Percentiles rank a stretch among this genome's conserved stretches.
phyloP scores from a whole-genome alignment of 2,113 vertebrate species.

The Oenanthe oenanthe region DNA sequence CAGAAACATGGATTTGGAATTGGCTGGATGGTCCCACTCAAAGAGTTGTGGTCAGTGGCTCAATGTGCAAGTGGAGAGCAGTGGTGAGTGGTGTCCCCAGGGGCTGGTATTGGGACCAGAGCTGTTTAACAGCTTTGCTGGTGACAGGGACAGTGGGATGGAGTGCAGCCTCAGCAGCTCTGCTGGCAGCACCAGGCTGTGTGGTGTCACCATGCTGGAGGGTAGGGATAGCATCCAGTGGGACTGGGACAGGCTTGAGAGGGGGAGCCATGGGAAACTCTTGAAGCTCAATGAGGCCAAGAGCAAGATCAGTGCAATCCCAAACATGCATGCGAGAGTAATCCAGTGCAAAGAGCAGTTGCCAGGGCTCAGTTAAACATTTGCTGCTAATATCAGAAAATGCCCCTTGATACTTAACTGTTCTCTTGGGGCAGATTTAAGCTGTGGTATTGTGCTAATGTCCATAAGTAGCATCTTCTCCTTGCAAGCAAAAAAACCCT shows the following conservation, averaged over 20 bases:
- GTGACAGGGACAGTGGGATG: background rate
- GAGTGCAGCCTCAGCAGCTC: background rate
- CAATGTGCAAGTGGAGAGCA: no score
- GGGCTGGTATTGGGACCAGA: accelerated
- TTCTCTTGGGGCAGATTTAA: conserved; percentile 46
- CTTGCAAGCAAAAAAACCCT: background rate
- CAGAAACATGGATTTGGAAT: background rate
- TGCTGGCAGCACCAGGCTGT: background rate
- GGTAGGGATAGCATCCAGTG: background rate
- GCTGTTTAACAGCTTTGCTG: background rate
- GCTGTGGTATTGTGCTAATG: background rate
- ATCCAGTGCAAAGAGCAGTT: background rate
- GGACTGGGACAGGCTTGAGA: background rate
- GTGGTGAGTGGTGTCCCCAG: background rate
- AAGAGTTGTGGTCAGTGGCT: background rate
- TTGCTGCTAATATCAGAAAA: background rate
- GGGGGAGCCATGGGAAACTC: background rate
- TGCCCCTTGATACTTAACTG: background rate
- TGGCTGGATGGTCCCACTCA: no score
- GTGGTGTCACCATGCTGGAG: background rate
- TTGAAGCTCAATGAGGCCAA: background rate
- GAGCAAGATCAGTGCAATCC: background rate
- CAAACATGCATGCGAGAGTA: background rate
- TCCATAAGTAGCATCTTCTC: conserved; percentile 35
- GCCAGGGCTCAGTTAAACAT: background rate